Conservation (phyloP, 2,113 vertebrate species). For the Stictonetta naevosa region DNA sequence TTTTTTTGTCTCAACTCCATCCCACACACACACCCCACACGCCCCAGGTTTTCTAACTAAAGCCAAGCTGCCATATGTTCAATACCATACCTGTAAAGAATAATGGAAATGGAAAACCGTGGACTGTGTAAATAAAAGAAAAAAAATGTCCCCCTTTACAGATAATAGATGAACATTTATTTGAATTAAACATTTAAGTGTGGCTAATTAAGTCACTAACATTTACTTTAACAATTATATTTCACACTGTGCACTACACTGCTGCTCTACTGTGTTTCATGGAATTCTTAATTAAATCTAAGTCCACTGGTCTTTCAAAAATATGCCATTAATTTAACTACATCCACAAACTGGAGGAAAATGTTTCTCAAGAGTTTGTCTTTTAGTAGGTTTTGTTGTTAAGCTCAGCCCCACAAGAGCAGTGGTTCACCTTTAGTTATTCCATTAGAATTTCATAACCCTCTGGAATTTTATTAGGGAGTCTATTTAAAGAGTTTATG, state of each 20-base stretch:
- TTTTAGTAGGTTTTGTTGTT: background rate
- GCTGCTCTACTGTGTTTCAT: slow-evolving; percentile 55
- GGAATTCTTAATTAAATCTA: slow-evolving; percentile 73
- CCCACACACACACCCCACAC: too few relatives aligned
- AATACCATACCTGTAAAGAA: background rate
- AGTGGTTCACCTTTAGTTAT: background rate
- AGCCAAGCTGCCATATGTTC: background rate
- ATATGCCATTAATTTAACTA: slow-evolving; percentile 41
- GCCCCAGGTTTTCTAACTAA: background rate
- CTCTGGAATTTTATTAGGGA: background rate
- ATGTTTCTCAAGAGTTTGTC: background rate
- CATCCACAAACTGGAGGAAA: background rate
- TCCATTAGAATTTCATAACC: background rate
- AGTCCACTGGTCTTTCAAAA: slow-evolving; percentile 40
- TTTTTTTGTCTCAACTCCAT: background rate
- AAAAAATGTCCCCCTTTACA: slow-evolving; percentile 37
- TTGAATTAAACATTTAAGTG: slow-evolving; percentile 77
- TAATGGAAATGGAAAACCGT: background rate
- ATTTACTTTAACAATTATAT: slow-evolving; percentile 74
- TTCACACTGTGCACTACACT: slow-evolving; percentile 68
- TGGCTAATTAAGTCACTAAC: slow-evolving; percentile 78
- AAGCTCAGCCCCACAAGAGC: background rate
- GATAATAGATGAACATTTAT: slow-evolving; percentile 56
- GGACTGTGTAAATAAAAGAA: slow-evolving; percentile 25
- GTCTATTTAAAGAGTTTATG: background rate